These are phyloP conservation scores for Antheraea mylitta DNA, from an alignment of 1,140 invertebrate genomes.

Conservation along the genomic window DNA sequence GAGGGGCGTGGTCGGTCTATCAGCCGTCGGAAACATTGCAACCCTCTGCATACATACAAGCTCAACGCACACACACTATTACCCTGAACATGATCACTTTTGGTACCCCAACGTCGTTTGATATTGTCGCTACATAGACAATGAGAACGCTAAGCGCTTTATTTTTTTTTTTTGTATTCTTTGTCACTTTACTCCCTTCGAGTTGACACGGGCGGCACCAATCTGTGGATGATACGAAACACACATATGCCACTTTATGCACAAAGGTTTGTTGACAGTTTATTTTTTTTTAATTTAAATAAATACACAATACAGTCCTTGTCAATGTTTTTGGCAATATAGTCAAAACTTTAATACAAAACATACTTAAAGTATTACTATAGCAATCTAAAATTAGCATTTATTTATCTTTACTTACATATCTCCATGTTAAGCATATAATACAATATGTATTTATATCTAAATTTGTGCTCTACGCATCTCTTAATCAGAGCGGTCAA, in stretches of 20 bases:
- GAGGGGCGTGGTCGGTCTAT: constrained; percentile 52
- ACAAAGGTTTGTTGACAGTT: constrained; percentile 1
- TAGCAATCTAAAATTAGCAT: too few species aligned
- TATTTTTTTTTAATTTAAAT: background rate
- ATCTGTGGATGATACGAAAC: constrained; percentile 43
- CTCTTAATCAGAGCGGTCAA: too few species aligned
- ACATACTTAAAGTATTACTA: too few species aligned
- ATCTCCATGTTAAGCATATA: too few species aligned
- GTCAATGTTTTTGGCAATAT: too few species aligned
- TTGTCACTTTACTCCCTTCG: constrained; percentile 47
- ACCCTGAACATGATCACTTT: constrained; percentile 29
- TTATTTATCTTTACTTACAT: too few species aligned
- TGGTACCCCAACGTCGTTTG: constrained; percentile 46
- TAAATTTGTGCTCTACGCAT: too few species aligned
- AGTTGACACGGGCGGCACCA: constrained; percentile 29
- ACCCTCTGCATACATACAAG: constrained; percentile 40
- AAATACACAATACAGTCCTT: background rate
- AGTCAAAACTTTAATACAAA: too few species aligned
- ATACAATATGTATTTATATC: too few species aligned
- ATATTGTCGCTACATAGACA: constrained; percentile 59
- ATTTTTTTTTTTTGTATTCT: constrained; percentile 73
- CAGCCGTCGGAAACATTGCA: constrained; percentile 44
- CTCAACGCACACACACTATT: constrained; percentile 17
- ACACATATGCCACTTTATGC: constrained; percentile 30
- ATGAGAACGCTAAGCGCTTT: constrained; percentile 69